Percentiles rank a stretch among this genome's conserved stretches.
phyloP scores from a whole-genome alignment of 2,888 invertebrate genomes.

The Nomada hirtipes region DNA sequence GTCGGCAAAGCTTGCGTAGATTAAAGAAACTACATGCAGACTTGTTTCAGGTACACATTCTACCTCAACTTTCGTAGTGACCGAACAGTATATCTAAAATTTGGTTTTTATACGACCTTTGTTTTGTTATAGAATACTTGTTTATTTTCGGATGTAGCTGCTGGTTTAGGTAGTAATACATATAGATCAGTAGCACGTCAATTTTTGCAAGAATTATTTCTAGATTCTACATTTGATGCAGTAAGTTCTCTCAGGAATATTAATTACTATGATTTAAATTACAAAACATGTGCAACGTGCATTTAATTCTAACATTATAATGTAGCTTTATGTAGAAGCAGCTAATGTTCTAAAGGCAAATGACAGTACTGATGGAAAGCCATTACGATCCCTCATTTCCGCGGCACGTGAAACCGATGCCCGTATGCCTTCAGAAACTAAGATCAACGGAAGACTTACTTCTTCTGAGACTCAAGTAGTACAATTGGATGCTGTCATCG shows the following conservation, averaged over 20 bases:
- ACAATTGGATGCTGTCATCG: constrained; percentile 72
- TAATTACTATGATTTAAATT: background rate
- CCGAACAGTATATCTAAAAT: background rate
- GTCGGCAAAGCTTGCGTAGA: constrained; percentile 92
- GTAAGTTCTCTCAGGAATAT: constrained; percentile 75
- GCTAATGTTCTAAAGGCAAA: constrained; percentile 77
- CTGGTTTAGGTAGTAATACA: constrained; percentile 90
- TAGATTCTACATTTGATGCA: constrained; percentile 91
- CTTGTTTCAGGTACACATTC: constrained; percentile 85
- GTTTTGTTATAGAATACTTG: constrained; percentile 90
- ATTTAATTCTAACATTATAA: constrained; percentile 30
- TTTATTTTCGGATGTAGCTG: constrained; percentile 96
- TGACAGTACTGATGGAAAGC: constrained; percentile 71
- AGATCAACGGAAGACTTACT: constrained; percentile 80
- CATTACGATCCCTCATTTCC: constrained; percentile 62
- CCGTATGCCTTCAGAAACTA: constrained; percentile 72
- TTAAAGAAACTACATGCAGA: constrained; percentile 90
- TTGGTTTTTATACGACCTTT: constrained; percentile 6
- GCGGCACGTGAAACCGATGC: constrained; percentile 56
- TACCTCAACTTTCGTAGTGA: background rate
- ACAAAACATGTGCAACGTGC: background rate
- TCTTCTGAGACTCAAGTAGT: constrained; percentile 71
- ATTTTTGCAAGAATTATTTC: constrained; percentile 96
- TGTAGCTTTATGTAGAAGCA: constrained; percentile 83
- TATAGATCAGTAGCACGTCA: constrained; percentile 93